A percentile compares a stretch with the other conserved stretches of the same genome.
Evolutionary conservation across 1,140 invertebrate species (phyloP).

Genomic region (Caenorhabditis inopinata): DNA sequence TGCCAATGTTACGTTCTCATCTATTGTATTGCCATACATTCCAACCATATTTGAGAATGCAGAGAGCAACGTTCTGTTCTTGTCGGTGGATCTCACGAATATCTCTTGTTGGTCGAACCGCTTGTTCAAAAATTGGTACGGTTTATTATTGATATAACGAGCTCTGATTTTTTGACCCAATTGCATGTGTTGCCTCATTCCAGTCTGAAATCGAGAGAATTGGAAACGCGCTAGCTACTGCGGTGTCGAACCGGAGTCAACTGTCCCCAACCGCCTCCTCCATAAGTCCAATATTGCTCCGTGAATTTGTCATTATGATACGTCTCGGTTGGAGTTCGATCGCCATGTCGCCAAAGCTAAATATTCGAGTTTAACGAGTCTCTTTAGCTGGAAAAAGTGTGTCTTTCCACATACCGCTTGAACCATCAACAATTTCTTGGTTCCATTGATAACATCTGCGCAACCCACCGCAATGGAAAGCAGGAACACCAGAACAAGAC

Average conservation of each 20-base stretch:
- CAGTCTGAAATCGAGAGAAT: constrained; percentile 30
- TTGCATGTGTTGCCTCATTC: constrained; percentile 48
- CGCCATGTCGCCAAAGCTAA: constrained; percentile 52
- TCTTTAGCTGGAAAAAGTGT: not conserved
- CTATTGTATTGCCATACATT: constrained; percentile 31
- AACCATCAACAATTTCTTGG: constrained; percentile 22
- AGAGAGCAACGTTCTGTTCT: constrained; percentile 38
- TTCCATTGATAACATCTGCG: not conserved
- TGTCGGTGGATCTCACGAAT: constrained; percentile 37
- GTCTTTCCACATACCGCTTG: not conserved
- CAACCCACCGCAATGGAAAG: not conserved
- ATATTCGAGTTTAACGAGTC: not conserved
- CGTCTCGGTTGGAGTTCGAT: constrained; percentile 46
- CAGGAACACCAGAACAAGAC: not conserved
- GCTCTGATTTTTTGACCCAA: constrained; percentile 42
- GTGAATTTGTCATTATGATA: constrained; percentile 36
- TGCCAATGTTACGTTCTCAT: not conserved
- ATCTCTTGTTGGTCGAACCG: constrained; percentile 21
- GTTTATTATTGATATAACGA: constrained; percentile 41
- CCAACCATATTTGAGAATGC: constrained; percentile 43
- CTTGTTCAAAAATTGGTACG: not conserved
- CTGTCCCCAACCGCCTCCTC: constrained; percentile 47
- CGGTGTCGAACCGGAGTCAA: constrained; percentile 49
- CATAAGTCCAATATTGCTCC: constrained; percentile 44
- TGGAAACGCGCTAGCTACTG: no score